These are phyloP conservation scores for Gastracanthus pulcherrimus DNA, from an alignment of 2,888 invertebrate genomes.

Conservation along the genomic window DNA sequence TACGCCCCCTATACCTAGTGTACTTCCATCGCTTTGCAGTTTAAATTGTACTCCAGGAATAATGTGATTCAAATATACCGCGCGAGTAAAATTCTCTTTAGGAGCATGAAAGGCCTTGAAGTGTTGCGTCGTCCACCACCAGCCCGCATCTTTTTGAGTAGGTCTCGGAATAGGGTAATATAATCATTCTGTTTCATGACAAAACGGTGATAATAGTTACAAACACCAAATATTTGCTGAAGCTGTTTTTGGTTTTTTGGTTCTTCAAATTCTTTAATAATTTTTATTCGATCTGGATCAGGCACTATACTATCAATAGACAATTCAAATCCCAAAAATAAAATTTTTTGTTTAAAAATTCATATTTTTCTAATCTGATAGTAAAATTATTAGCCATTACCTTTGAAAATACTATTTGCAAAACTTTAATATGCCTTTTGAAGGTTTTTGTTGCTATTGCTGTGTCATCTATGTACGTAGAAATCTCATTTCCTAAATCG, in stretches of 20 bases:
- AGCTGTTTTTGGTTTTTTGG: no score
- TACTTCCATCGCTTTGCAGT: neutral
- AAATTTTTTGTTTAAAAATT: neutral
- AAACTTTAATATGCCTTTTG: neutral
- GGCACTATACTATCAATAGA: neutral
- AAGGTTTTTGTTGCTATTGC: neutral
- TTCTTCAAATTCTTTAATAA: neutral
- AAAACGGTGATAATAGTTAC: slow-evolving; percentile 15
- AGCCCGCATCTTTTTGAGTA: no score
- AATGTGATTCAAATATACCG: no score
- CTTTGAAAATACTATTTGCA: neutral
- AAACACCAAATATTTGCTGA: no score
- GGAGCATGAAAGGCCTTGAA: no score
- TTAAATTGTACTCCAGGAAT: neutral
- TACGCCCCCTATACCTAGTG: neutral
- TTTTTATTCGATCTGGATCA: neutral
- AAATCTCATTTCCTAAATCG: neutral
- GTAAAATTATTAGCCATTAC: neutral
- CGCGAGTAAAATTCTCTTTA: no score
- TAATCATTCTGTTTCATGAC: neutral
- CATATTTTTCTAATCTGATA: neutral
- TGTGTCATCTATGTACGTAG: neutral
- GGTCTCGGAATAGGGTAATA: neutral
- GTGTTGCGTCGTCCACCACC: no score
- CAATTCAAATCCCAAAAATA: neutral